Conservation (phyloP, 2,797 vertebrate species). For the Champsocephalus esox region DNA sequence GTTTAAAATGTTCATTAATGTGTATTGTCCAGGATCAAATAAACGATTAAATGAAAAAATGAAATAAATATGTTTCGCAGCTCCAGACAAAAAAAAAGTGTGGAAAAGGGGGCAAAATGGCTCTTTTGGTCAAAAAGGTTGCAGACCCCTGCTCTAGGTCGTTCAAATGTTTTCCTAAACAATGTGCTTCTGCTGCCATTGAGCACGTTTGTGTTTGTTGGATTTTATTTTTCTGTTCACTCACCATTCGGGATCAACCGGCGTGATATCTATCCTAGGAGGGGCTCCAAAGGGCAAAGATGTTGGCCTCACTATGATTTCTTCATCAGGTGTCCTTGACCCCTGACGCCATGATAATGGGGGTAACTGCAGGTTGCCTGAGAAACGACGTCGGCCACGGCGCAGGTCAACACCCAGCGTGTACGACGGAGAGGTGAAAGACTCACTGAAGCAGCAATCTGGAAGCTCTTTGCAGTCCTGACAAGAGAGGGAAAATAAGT, state of each 20-base stretch:
- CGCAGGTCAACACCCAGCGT: constrained; percentile 93
- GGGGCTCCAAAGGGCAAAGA: constrained; percentile 89
- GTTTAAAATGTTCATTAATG: too few relatives aligned
- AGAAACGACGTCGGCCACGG: constrained; percentile 90
- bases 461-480: constrained; percentile 90
- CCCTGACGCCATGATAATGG: constrained; percentile 92
- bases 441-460: constrained; percentile 91
- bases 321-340: constrained; percentile 90
- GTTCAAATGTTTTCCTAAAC: constrained; percentile 3
- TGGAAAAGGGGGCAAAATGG: too few relatives aligned
- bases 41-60: too few relatives aligned
- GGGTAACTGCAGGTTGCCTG: constrained; percentile 93
- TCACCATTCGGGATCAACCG: constrained; percentile 92
- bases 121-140: too few relatives aligned
- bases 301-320: constrained; percentile 89
- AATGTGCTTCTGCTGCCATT: neutral
- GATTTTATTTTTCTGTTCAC: constrained; percentile 43
- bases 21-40: too few relatives aligned
- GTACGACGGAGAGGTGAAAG: constrained; percentile 90
- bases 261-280: constrained; percentile 94
- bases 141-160: too few relatives aligned
- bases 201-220: neutral
- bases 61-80: too few relatives aligned
- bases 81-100: too few relatives aligned
- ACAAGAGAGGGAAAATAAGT: constrained; percentile 2